A percentile compares a stretch with the other conserved stretches of the same genome.
Conservation (phyloP, 2,797 vertebrate species). For the Sphenopsis melanotis region DNA sequence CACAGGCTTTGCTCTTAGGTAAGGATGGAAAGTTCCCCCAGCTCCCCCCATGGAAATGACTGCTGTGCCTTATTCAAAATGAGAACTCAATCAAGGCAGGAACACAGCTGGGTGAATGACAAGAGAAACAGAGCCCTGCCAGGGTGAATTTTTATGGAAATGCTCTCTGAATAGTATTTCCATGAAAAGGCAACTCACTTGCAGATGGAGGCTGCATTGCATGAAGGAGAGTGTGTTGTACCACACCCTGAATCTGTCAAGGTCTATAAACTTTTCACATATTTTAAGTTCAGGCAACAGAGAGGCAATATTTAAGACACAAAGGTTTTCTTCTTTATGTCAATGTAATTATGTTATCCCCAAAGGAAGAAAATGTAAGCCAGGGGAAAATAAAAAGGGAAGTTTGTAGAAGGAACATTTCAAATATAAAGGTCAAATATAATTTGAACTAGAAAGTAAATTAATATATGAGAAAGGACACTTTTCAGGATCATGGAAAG, state of each 20-base stretch:
- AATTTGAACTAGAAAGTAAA: not conserved
- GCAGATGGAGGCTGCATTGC: slow-evolving; percentile 2
- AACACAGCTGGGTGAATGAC: slow-evolving; percentile 63
- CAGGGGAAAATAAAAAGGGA: not conserved
- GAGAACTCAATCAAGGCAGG: slow-evolving; percentile 59
- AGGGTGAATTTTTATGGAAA: slow-evolving; percentile 65
- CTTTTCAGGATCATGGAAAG: not conserved
- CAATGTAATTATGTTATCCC: not conserved
- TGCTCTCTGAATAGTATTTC: slow-evolving; percentile 62
- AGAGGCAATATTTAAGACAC: not conserved
- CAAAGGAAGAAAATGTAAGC: not conserved
- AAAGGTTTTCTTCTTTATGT: slow-evolving; percentile 39
- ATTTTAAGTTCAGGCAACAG: slow-evolving; percentile 39
- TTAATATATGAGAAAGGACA: not conserved
- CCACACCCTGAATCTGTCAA: slow-evolving; percentile 53
- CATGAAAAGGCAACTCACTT: slow-evolving; percentile 58
- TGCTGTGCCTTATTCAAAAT: slow-evolving; percentile 40
- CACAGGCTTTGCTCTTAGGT: slow-evolving; percentile 2
- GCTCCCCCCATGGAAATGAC: not conserved
- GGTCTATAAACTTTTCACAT: slow-evolving; percentile 21
- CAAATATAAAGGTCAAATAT: not conserved
- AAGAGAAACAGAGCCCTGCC: slow-evolving; percentile 65
- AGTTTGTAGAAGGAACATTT: not conserved
- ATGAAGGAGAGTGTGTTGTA: slow-evolving; percentile 15
- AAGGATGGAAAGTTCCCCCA: slow-evolving; percentile 45